Evolutionary conservation across 1,140 invertebrate genomes (phyloP), one percentile per base, ranked within the genome.

Genomic region (Medauroidea extradentata): DNA sequence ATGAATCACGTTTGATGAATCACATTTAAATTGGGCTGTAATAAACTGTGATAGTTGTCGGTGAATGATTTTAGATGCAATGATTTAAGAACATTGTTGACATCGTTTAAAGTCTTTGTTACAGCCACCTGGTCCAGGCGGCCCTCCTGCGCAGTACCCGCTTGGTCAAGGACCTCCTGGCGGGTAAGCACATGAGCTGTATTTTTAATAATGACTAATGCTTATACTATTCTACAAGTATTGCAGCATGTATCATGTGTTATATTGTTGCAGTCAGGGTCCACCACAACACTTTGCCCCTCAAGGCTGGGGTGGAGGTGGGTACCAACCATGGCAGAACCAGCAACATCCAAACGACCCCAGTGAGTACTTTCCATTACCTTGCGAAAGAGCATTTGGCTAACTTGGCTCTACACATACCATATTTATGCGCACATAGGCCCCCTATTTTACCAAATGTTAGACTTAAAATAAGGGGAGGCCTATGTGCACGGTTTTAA

Each of bases 231-330:
- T 39, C n/a, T n/a, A 39, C 38, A 9, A 9, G 38, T n/a, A 9
- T 39, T 9, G 38, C 9, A 39, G n/a, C 38, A 14, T 14, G 39
- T 41, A 41, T 14, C 16, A 41, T 41, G n/a, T 39, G 9, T 39
- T 39, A 39, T 39, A 39, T 39, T 39, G 2, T 62, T 59, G 51
- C 16, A 27, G 62, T 25, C 56, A 67, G 67, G 39, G 77, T 75
- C 61, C 72, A 19, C 72, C 72, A 11, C 72, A 75, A 62, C 71
- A 71, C 60, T 76, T 75, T 63, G 73, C 73, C 62, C 73, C 73
- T 11, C 74, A 76, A 67, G 79, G 79, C 42, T 81, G 81, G 79
- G 78, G 79, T 38, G 76, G 65, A 27, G 68, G 67, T 25, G 59
- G 63, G n/a, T 63, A 67, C 14, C 68, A 71, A 27, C 73, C 72